Conservation (phyloP, 1,140 invertebrate genomes). For the Scaptomyza montana region DNA sequence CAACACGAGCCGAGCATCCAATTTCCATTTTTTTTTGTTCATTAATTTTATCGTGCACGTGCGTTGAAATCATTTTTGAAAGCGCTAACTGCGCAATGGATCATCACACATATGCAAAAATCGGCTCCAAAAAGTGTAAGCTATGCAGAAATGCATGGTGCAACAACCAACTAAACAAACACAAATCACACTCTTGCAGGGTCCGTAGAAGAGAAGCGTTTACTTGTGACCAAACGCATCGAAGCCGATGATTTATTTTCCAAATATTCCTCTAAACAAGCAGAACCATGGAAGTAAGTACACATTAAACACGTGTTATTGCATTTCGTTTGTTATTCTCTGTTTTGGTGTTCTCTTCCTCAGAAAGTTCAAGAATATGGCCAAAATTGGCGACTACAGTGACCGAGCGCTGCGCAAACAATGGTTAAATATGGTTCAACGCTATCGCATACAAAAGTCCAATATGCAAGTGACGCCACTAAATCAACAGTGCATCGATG, state of each 20-base stretch:
- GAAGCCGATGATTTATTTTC: constrained; percentile 62
- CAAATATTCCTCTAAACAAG: constrained; percentile 59
- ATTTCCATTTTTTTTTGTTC: constrained; percentile 34
- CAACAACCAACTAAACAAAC: not conserved
- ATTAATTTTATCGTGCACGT: constrained; percentile 41
- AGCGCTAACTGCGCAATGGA: constrained; percentile 55
- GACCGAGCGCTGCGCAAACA: constrained; percentile 72
- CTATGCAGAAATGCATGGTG: not conserved
- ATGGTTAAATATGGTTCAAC: constrained; percentile 72
- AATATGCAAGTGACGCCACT: constrained; percentile 38
- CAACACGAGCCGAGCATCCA: constrained; percentile 25
- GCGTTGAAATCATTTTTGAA: constrained; percentile 36
- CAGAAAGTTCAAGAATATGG: constrained; percentile 64
- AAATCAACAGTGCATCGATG: constrained; percentile 45
- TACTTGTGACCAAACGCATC: constrained; percentile 57
- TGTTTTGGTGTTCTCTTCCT: not conserved
- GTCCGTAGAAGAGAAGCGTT: constrained; percentile 57
- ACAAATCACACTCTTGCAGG: constrained; percentile 41
- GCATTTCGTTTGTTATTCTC: not conserved
- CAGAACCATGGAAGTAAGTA: constrained; percentile 72
- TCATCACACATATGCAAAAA: constrained; percentile 77
- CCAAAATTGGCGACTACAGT: constrained; percentile 69
- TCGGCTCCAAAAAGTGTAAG: constrained; percentile 73
- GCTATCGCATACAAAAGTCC: constrained; percentile 70
- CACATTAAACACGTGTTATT: not conserved